Evolutionary conservation across 2,888 invertebrate species (phyloP), one percentile per base, ranked within the genome.

Genomic region (Herminia tarsipennalis): DNA sequence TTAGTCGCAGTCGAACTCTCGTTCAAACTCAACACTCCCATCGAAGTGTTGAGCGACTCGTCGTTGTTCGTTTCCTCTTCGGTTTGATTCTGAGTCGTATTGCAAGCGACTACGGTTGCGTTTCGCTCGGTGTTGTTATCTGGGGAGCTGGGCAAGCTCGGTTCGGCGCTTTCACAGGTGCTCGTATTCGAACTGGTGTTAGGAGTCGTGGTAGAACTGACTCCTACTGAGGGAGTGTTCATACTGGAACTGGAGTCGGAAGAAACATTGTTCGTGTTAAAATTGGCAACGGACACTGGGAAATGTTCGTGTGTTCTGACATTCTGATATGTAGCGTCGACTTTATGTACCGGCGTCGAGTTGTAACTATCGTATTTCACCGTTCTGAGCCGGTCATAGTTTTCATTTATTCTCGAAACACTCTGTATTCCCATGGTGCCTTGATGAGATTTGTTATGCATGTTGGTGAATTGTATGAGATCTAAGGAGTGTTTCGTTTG

Each of bases 221-320:
- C 92, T 0, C 92, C 92, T 0, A 90, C 76, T 0, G 88, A 86
- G 0, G 88, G 84, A 0, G 94, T 95, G 50, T 94, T 95, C 54
- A 93, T 92, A 37, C 94, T 94, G 0, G 95, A 95, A 71, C 94
- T 94, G 0, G 95, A 94, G 63, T 95, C 95, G 0, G 94, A 94
- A 34, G 93, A 92, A 16, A 92, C 89, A 42, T 93, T 81, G 42
- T 80, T 84, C 1, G 83, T 66, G 45, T 78, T 84, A 50, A 82
- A 87, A 34, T 72, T 83, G 0, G 81, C 77, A 0, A 77, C 66
- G 0, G 82, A 67, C 0, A 81, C 78, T 0, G 83, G 83, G 18
- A 81, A 82, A 28, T 81, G 84, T 54, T 83, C 86, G 56, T 79
- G 81, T 0, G 71, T 58, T 9, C 83, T 64, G 0, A 82, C 81